Percentiles rank a stretch among this genome's conserved stretches.
Conservation (phyloP, 1,140 invertebrate species). For the Lanistes nyassanus region DNA sequence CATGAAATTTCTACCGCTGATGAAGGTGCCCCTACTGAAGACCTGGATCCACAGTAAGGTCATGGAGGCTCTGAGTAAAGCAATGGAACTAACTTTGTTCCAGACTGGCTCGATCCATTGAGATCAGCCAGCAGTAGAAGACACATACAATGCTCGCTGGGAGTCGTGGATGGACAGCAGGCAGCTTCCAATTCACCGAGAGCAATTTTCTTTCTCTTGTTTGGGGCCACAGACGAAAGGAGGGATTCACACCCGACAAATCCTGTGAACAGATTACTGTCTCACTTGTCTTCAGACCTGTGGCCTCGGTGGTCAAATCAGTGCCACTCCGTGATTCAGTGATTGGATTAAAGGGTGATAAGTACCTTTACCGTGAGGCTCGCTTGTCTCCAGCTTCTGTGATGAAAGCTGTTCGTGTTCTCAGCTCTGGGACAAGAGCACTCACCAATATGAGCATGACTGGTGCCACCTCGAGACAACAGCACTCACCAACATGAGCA, state of each 20-base stretch:
- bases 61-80: conserved; percentile 70
- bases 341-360: conserved; percentile 35
- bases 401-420: no score
- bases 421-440: no score
- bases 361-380: conserved; percentile 56
- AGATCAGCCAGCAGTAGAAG: conserved; percentile 53
- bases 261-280: conserved; percentile 69
- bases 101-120: conserved; percentile 67
- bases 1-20: conserved; percentile 70
- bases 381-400: conserved; percentile 51
- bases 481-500: no score
- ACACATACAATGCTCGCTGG: no score
- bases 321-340: conserved; percentile 46
- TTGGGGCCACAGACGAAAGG: conserved; percentile 48
- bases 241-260: conserved; percentile 62
- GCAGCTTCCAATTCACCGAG: no score
- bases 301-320: conserved; percentile 66
- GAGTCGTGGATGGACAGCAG: no score
- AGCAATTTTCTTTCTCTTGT: no score
- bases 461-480: no score
- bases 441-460: no score
- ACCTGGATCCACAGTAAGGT: conserved; percentile 72
- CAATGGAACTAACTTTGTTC: conserved; percentile 68
- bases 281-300: conserved; percentile 70
- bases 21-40: conserved; percentile 72